These are phyloP conservation scores for Elanus axillaris DNA, from an alignment of 2,113 vertebrate species.

Conservation along the genomic window DNA sequence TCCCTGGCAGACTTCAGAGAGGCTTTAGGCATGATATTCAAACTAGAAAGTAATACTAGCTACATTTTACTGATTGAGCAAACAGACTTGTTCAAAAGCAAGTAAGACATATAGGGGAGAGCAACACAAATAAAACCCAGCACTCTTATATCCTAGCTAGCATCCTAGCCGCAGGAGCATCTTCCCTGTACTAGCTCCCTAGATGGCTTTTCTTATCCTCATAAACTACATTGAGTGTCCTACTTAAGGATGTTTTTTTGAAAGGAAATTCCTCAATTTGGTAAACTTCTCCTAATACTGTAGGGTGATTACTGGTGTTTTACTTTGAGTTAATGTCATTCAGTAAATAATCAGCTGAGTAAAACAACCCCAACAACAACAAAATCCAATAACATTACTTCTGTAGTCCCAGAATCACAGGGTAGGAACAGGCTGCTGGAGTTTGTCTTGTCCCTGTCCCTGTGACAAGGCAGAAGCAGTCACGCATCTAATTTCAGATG, in stretches of 20 bases:
- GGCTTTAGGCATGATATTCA: background rate
- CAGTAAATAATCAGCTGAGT: background rate
- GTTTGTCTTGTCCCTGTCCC: background rate
- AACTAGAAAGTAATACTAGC: background rate
- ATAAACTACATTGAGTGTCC: background rate
- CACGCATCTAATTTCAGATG: background rate
- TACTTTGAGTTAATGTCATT: background rate
- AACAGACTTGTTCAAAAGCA: background rate
- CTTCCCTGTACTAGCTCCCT: background rate
- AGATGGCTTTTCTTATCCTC: background rate
- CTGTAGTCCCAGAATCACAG: background rate
- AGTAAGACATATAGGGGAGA: background rate
- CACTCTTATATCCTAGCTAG: background rate
- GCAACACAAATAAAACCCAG: background rate
- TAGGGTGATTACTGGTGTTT: background rate
- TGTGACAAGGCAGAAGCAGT: background rate
- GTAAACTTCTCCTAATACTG: background rate
- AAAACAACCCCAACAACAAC: background rate
- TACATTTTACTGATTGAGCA: background rate
- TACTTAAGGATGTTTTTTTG: background rate
- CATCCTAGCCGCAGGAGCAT: background rate
- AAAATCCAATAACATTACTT: background rate
- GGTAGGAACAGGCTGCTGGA: background rate
- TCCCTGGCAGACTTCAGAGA: background rate
- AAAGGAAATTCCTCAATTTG: background rate